Base-by-base conservation (phyloP, 2,113 vertebrate species). In the Cavia porcellus region DNA sequence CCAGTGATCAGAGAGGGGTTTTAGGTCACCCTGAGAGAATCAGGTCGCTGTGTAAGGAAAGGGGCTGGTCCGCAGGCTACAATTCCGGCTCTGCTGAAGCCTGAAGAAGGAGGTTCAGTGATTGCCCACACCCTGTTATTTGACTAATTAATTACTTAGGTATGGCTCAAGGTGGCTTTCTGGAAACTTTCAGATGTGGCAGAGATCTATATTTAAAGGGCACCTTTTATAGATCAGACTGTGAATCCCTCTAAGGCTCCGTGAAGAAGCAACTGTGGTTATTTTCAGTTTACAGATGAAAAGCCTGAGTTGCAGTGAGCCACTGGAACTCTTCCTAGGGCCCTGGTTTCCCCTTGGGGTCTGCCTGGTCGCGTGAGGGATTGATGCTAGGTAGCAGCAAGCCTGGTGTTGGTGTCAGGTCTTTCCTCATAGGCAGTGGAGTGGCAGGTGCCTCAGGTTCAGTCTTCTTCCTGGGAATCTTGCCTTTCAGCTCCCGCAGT, bases 141-240 rank as follows among this genome's bases (percentile, higher is more conserved):
- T 94, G 66, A 92, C 94, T 97, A 86, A 95, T 96, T 97, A 93
- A 94, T 90, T 52, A 52, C 47, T 52, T 95, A 75, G 89, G 79
- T 70, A 13, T n/a, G 66, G 30, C 92, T 83, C 64, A 72, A 59
- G 66, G 42, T 64, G 83, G 35, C 90, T 93, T 84, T 94, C 82
- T 89, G 87, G 62, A 94, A 94, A 70, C 64, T 66, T 89, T 42
- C 15, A 70, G 42, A 30, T 3, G 75, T 72, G 86, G 66, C 77
- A 89, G 80, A 89, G 45, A 52, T 70, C 72, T 98, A 15, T 94
- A 77, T 94, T 97, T 97, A 96, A 96, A 96, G 55, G 32, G 7
- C 11, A 2, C 42, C 20, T 93, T 83, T 90, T 93, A 24, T 59
- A 95, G 84, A 82, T 89, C 12, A 45, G 61, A 66, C 68, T 12